These are phyloP conservation scores for Anarhynchus alexandrinus DNA, from an alignment of 2,113 vertebrate genomes.

Conservation along the genomic window DNA sequence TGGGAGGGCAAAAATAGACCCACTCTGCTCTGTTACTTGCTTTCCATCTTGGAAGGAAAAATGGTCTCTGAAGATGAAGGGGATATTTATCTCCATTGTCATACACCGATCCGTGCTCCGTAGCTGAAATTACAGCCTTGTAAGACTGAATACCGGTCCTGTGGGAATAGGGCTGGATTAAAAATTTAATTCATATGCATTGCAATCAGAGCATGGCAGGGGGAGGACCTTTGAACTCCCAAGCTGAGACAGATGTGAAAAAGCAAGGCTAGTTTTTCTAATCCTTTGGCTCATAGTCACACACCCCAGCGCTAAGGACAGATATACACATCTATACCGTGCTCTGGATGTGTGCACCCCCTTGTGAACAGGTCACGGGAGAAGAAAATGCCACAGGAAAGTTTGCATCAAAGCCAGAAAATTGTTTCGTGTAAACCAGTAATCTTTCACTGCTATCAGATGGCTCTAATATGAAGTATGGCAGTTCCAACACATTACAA, in stretches of 20 bases:
- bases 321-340: not conserved
- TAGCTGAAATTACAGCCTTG: not conserved
- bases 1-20: not conserved
- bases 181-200: not conserved
- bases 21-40: not conserved
- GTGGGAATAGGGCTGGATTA: not conserved
- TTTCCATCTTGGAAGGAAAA: not conserved
- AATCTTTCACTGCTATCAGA: not conserved
- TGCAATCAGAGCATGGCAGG: not conserved
- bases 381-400: not conserved
- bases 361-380: not conserved
- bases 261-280: not conserved
- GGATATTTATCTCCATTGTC: not conserved
- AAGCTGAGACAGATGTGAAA: not conserved
- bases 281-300: not conserved
- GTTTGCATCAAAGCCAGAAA: not conserved
- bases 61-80: not conserved
- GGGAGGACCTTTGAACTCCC: not conserved
- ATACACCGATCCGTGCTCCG: not conserved
- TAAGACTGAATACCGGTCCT: not conserved
- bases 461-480: not conserved
- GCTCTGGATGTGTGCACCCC: not conserved
- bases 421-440: not conserved
- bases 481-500: not conserved
- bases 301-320: not conserved